Evolutionary conservation across 1,140 invertebrate species (phyloP).

Genomic region (Zophobas atratus): DNA sequence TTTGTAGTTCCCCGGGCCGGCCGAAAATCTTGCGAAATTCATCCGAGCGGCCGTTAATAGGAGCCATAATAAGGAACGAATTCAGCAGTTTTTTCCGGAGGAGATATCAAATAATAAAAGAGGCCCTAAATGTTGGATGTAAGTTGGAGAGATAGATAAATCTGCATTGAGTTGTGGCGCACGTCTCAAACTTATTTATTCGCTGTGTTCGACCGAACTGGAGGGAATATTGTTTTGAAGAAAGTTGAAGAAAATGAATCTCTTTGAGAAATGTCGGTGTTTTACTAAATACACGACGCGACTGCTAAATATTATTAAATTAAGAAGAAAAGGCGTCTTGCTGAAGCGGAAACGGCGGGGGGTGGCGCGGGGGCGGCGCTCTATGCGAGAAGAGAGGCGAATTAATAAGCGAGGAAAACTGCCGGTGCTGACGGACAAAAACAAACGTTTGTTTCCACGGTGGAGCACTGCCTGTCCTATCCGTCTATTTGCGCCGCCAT

Average conservation of each 20-base stretch:
- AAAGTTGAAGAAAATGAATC: constrained; percentile 57
- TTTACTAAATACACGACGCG: constrained; percentile 58
- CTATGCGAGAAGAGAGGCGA: constrained; percentile 49
- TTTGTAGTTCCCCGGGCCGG: too few species aligned
- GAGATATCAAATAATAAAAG: constrained; percentile 34
- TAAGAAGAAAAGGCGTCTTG: constrained; percentile 62
- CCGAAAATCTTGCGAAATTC: too few species aligned
- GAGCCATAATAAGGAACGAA: not conserved
- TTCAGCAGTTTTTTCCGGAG: constrained; percentile 4
- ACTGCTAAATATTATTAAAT: constrained; percentile 64
- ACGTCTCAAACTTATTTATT: constrained; percentile 55
- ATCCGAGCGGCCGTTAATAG: not conserved
- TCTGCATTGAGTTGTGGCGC: constrained; percentile 50
- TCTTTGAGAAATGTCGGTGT: constrained; percentile 60
- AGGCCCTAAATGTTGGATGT: constrained; percentile 20
- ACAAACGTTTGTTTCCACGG: constrained; percentile 48
- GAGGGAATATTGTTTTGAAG: constrained; percentile 58
- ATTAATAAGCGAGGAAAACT: constrained; percentile 57
- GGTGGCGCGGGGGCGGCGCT: constrained; percentile 45
- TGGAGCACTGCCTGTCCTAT: constrained; percentile 6
- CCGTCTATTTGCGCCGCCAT: constrained; percentile 13
- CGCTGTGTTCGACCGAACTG: constrained; percentile 51
- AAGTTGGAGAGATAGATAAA: constrained; percentile 49
- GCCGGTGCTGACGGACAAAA: constrained; percentile 57
- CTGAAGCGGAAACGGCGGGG: constrained; percentile 57